These are phyloP conservation scores for Drosophila prolongata DNA, from an alignment of 2,888 invertebrate genomes.

Conservation along the genomic window DNA sequence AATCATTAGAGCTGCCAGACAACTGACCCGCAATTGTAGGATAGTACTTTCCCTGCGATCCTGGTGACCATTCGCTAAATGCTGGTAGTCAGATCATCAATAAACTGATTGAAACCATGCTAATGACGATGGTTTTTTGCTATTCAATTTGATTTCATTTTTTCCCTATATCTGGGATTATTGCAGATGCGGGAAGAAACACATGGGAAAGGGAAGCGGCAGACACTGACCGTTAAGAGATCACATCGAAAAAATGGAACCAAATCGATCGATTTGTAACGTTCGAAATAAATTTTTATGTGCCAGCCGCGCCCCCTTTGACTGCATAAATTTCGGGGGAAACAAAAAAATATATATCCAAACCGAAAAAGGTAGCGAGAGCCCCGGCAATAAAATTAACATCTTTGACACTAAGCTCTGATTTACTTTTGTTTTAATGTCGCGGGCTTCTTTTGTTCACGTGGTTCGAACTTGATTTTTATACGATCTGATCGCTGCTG, in stretches of 20 bases:
- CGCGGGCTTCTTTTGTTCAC: slow-evolving; percentile 60
- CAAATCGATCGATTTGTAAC: slow-evolving; percentile 58
- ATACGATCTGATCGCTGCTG: slow-evolving; percentile 48
- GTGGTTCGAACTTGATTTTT: slow-evolving; percentile 59
- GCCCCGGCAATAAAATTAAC: slow-evolving; percentile 69
- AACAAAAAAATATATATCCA: slow-evolving; percentile 21
- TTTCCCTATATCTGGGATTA: slow-evolving; percentile 40
- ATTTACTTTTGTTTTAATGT: slow-evolving; percentile 83
- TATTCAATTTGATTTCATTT: slow-evolving; percentile 56
- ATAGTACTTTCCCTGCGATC: background rate
- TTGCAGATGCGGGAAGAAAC: slow-evolving; percentile 61
- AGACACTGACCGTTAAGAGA: slow-evolving; percentile 63
- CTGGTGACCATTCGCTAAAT: slow-evolving; percentile 46
- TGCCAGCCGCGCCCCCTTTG: slow-evolving; percentile 64
- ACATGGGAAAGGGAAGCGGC: slow-evolving; percentile 47
- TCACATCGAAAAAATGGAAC: slow-evolving; percentile 55
- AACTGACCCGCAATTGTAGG: slow-evolving; percentile 67
- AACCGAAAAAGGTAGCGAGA: slow-evolving; percentile 67
- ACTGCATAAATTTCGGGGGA: slow-evolving; percentile 58
- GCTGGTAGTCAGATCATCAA: slow-evolving; percentile 72
- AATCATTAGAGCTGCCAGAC: slow-evolving; percentile 50
- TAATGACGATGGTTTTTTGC: slow-evolving; percentile 67
- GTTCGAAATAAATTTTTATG: slow-evolving; percentile 62
- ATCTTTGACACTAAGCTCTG: slow-evolving; percentile 82
- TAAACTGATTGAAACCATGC: slow-evolving; percentile 73